Evolutionary conservation across 2,888 invertebrate genomes (phyloP).

Genomic region (Drosophila recens): DNA sequence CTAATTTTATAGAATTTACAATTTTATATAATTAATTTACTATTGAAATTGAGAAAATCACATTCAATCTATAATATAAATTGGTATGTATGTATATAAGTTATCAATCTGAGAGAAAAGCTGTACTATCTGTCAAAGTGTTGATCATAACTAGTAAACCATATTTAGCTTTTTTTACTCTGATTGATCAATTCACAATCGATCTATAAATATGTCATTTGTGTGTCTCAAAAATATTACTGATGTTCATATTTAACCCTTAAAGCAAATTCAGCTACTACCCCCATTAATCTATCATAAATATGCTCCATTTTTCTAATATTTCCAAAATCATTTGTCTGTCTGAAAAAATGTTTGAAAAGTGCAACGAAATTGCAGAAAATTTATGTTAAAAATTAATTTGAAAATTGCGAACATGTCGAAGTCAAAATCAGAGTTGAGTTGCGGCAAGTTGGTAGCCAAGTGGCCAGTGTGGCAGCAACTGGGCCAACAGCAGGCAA

Average conservation of each 20-base stretch:
- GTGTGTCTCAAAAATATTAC: not conserved
- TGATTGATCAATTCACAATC: not conserved
- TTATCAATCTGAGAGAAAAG: no score
- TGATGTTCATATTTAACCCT: not conserved
- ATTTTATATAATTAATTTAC: not conserved
- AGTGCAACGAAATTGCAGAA: constrained; percentile 6
- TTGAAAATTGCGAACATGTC: constrained; percentile 50
- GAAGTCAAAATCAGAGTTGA: constrained; percentile 15
- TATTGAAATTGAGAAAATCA: not conserved
- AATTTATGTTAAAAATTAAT: constrained; percentile 39
- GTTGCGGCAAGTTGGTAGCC: not conserved
- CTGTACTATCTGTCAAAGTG: not conserved
- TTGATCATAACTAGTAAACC: no score
- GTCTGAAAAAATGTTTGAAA: constrained; percentile 25
- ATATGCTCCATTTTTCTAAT: not conserved
- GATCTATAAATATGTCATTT: not conserved
- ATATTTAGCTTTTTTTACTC: not conserved
- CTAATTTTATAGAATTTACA: not conserved
- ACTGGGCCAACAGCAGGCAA: constrained; percentile 37
- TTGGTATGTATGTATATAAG: no score
- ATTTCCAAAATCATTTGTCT: constrained; percentile 8
- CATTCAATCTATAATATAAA: not conserved
- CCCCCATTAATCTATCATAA: not conserved
- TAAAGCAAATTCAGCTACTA: not conserved
- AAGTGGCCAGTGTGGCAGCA: not conserved